Base-by-base conservation (phyloP, 2,888 invertebrate genomes). In the Ennomos quercinarius region DNA sequence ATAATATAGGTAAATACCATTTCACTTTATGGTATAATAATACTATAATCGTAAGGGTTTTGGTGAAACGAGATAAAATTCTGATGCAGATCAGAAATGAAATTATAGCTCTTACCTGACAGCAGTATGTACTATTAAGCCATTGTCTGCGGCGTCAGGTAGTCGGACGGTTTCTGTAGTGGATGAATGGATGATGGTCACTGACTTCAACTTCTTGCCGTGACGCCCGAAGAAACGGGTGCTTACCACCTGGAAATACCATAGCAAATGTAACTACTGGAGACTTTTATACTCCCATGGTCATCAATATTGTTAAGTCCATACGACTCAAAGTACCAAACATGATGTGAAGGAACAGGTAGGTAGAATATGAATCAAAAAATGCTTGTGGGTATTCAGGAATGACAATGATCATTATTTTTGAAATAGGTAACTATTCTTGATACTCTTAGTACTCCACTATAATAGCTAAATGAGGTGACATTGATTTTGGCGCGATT, bases 141-240 rank as follows among this genome's bases (percentile, higher is more conserved):
- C 95, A 67, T 94, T 94, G 68, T 95, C 95, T 68, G 95, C 94
- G 65, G 96, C 95, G 63, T 95, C 96, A 63, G 97, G 97, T 70
- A 97, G 91, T 34, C 97, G 95, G 66, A 97, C 97, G 66, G 97
- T 97, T 92, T 97, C 97, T 61, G 97, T 97, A 59, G 97, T 96
- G 71, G 97, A 96, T 81, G 96, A 97, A 94, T 97, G 97, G 79
- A 97, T 96, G 84, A 97, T 97, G 74, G 97, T 97, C 72, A 97
- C 95, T 13, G 96, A 96, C 87, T 97, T 97, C 76, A 97, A 93
- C 88, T 97, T 97, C 84, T 95, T 94, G 87, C 96, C 96, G 67
- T 95, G 94, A 76, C 97, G 97, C 77, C 97, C 96, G 77, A 97
- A 93, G 77, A 96, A 93, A 76, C 95, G 95, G 72, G 96, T 96